Base-by-base conservation (phyloP, 2,888 invertebrate genomes). In the Cerastoderma edule region DNA sequence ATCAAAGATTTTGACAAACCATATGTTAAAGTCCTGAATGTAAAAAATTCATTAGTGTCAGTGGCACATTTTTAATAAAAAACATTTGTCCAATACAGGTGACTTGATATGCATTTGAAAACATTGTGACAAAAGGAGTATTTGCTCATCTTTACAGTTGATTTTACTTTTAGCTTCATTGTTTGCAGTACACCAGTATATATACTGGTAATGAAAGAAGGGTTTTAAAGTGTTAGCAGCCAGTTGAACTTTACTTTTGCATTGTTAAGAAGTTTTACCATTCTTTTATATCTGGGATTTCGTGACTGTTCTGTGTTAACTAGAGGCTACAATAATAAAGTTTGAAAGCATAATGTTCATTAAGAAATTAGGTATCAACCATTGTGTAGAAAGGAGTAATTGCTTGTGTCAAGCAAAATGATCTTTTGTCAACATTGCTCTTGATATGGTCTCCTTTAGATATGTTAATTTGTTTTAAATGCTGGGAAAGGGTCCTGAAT, bases 371-470 rank as follows among this genome's bases (percentile, higher is more conserved):
- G n/a, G n/a, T n/a, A n/a, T n/a, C n/a, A n/a, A n/a, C n/a, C n/a
- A 50, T 50, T 50, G 50, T n/a, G 50, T 10, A 10, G 24, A 50
- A 50, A 50, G 50, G 50, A 50, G 50, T 24, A 50, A 50, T n/a
- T 50, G 50, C 50, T 50, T 10, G 24, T 50, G 24, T 24, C 24
- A 10, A 50, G 50, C 50, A 50, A n/a, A n/a, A 24, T 50, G 24
- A 10, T 27, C 50, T 50, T 50, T 50, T 50, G n/a, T 22, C 50
- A n/a, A 50, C 50, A 2, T 24, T 50, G 50, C 24, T 50, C 24
- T 50, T 22, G 10, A 50, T 5, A 39, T 13, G 8, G 39, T 39
- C 39, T 13, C 39, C 8, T 39, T 16, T 39, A 16, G 39, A 39
- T 13, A 39, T 13, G 8, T 13, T 16, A 5, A n/a, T 50, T n/a